A percentile compares a stretch with the other conserved stretches of the same genome.
Evolutionary conservation across 2,888 invertebrate genomes (phyloP).

Genomic region (Diaperis boleti): DNA sequence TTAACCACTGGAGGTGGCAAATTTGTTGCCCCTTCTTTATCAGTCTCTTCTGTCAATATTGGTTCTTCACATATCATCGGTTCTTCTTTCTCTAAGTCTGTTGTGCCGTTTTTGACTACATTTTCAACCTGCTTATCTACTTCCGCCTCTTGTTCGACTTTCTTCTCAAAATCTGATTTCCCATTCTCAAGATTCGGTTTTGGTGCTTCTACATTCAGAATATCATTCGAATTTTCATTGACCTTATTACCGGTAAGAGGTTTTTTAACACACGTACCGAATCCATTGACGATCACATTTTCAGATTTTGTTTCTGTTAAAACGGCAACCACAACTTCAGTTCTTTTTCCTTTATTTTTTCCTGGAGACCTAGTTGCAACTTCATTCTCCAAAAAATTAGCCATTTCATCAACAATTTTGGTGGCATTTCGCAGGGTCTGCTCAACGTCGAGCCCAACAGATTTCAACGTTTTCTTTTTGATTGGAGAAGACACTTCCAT

Average conservation of each 20-base stretch:
- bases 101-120: no score
- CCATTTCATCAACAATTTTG: constrained; percentile 8
- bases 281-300: background rate
- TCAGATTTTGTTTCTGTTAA: background rate
- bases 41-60: no score
- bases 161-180: no score
- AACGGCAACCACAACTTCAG: background rate
- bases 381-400: constrained; percentile 3
- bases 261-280: background rate
- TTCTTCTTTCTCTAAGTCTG: no score
- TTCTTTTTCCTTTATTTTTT: background rate
- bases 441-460: background rate
- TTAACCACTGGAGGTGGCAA: no score
- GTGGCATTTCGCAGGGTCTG: background rate
- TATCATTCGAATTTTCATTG: background rate
- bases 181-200: no score
- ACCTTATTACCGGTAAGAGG: no score
- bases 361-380: background rate
- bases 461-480: background rate
- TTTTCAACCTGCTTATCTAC: no score
- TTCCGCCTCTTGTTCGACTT: no score
- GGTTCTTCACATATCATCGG: no score
- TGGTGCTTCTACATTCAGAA: no score
- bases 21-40: no score
- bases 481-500: background rate